A percentile compares a stretch with the other conserved stretches of the same genome.
Evolutionary conservation across 2,113 vertebrate genomes (phyloP).

Genomic region (Eupsittula cactorum): DNA sequence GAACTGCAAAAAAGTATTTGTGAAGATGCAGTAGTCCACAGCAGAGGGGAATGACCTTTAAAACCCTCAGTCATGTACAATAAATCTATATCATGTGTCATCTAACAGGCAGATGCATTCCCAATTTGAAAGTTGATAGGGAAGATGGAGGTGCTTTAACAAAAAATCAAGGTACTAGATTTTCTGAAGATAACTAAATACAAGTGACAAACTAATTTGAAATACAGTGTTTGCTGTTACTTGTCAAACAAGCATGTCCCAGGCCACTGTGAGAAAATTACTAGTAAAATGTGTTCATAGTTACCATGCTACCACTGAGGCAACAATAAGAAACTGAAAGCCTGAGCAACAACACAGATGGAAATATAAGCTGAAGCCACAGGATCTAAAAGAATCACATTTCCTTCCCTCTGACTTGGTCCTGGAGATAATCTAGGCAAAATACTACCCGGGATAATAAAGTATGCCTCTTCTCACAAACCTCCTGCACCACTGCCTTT

Average conservation of each 20-base stretch:
- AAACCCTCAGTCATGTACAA: neutral
- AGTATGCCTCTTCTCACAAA: neutral
- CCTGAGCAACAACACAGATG: neutral
- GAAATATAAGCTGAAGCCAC: conserved; percentile 23
- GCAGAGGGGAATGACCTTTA: neutral
- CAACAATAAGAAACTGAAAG: conserved; percentile 30
- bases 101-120: neutral
- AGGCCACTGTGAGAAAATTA: neutral
- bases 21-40: neutral
- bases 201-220: neutral
- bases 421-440: neutral
- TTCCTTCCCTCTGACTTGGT: conserved; percentile 1
- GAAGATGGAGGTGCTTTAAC: neutral
- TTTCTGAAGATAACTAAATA: neutral
- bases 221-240: neutral
- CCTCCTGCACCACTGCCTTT: neutral
- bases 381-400: neutral
- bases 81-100: neutral
- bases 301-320: conserved; percentile 8
- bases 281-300: neutral
- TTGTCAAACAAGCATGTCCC: neutral
- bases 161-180: neutral
- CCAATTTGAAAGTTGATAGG: neutral
- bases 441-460: neutral
- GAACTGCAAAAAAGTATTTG: neutral